Evolutionary conservation across 1,140 invertebrate genomes (phyloP).

Genomic region (Drosophila neocordata): DNA sequence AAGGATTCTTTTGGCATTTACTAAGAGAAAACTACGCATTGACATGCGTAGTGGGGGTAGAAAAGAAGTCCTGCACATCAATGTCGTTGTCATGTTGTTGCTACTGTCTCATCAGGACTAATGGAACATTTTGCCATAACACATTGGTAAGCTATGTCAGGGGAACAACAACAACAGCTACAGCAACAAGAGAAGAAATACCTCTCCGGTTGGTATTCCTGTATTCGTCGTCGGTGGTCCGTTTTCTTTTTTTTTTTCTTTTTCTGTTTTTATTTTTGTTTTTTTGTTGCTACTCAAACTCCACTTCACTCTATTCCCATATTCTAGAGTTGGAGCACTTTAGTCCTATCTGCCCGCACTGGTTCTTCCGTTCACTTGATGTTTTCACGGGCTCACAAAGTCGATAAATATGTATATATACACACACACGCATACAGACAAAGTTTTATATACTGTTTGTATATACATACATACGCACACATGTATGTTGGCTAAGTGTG

Average conservation of each 20-base stretch:
- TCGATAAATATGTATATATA: conserved; percentile 73
- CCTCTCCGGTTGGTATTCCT: conserved; percentile 8
- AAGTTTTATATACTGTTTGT: neutral
- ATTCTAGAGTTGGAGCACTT: neutral
- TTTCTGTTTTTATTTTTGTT: conserved; percentile 20
- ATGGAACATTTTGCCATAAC: conserved; percentile 78
- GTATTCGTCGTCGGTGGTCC: conserved; percentile 7
- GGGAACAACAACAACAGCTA: conserved; percentile 25
- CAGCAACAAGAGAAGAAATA: too few relatives aligned
- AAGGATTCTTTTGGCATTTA: conserved; percentile 3
- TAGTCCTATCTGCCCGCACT: conserved; percentile 23
- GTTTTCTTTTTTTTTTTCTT: conserved; percentile 23
- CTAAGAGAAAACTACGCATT: conserved; percentile 4
- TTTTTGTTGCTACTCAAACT: conserved; percentile 58
- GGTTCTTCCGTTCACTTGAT: conserved; percentile 74
- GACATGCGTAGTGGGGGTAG: neutral
- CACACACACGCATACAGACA: neutral
- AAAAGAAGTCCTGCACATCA: neutral
- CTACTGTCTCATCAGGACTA: conserved; percentile 71
- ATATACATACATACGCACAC: neutral
- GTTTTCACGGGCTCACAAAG: conserved; percentile 78
- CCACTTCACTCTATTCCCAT: conserved; percentile 17
- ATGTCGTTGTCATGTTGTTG: conserved; percentile 16
- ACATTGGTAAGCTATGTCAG: conserved; percentile 49
- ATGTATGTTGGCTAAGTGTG: neutral